Percentiles rank a stretch among this genome's conserved stretches.
These are phyloP conservation scores for Chymomyza caudatula DNA, from an alignment of 2,888 invertebrate species.

Conservation along the genomic window DNA sequence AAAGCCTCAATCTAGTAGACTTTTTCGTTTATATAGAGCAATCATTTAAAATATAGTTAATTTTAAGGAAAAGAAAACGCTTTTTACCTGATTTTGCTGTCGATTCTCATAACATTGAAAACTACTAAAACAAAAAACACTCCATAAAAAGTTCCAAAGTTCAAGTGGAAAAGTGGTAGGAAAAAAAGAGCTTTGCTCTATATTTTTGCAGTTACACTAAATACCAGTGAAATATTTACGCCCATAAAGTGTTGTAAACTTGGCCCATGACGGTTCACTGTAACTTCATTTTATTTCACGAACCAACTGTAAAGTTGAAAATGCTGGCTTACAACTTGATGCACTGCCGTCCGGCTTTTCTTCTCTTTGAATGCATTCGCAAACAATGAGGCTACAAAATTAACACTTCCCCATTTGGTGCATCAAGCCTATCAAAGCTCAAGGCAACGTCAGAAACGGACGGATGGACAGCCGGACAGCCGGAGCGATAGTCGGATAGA, in stretches of 20 bases:
- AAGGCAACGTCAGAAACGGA: constrained; percentile 41
- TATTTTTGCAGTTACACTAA: background rate
- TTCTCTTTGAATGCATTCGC: constrained; percentile 19
- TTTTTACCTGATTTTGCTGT: too few species aligned
- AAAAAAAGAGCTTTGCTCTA: too few species aligned
- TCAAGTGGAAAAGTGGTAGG: too few species aligned
- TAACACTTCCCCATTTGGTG: constrained; percentile 52
- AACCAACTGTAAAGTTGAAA: background rate
- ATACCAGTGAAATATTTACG: background rate
- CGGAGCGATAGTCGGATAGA: constrained; percentile 28
- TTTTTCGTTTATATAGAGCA: too few species aligned
- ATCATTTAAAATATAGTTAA: too few species aligned
- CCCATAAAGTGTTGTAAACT: background rate
- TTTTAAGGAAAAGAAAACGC: too few species aligned
- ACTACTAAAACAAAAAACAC: too few species aligned
- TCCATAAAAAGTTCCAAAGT: too few species aligned
- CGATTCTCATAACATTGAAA: too few species aligned
- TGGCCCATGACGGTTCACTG: background rate
- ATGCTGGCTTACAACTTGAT: background rate
- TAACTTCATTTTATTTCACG: background rate
- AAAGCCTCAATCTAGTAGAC: too few species aligned
- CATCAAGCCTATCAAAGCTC: constrained; percentile 53
- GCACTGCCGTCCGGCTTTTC: background rate
- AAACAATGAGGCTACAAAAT: constrained; percentile 65
- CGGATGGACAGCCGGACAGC: constrained; percentile 13